Conservation (phyloP, 2,888 invertebrate species). For the Aleiodes alternator region DNA sequence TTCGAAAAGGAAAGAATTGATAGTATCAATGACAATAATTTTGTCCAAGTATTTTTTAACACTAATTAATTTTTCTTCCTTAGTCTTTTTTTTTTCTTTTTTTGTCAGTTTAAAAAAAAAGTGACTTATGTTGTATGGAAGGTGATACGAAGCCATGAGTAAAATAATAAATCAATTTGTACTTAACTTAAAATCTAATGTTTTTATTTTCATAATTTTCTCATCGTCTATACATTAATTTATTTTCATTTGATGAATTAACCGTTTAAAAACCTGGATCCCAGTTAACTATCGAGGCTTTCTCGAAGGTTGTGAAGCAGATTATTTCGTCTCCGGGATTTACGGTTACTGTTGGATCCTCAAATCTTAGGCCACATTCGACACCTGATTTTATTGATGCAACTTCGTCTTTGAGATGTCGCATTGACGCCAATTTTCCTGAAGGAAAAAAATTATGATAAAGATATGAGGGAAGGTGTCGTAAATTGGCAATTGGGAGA, state of each 20-base stretch:
- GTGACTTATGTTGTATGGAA: conserved; percentile 9
- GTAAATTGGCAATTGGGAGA: no score
- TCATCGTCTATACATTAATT: neutral
- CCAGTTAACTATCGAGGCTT: conserved; percentile 85
- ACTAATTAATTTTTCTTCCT: neutral
- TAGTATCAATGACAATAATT: no score
- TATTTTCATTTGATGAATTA: neutral
- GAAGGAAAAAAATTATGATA: conserved; percentile 41
- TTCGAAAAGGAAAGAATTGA: neutral
- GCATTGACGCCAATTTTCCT: conserved; percentile 88
- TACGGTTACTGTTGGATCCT: conserved; percentile 80
- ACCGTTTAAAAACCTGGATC: conserved; percentile 86
- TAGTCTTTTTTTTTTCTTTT: conserved; percentile 12
- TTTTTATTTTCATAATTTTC: conserved; percentile 17
- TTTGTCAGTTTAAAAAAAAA: neutral
- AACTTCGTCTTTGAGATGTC: conserved; percentile 93
- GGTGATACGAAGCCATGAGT: conserved; percentile 8
- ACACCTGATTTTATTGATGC: conserved; percentile 87
- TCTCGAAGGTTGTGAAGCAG: conserved; percentile 84
- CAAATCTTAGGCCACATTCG: conserved; percentile 92
- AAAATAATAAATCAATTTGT: conserved; percentile 69
- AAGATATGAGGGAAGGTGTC: no score
- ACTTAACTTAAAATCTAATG: conserved; percentile 61
- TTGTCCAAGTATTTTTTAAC: no score
- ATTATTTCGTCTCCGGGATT: conserved; percentile 86